phyloP scores from a whole-genome alignment of 2,113 vertebrate genomes.

The Percopsis transmontana region DNA sequence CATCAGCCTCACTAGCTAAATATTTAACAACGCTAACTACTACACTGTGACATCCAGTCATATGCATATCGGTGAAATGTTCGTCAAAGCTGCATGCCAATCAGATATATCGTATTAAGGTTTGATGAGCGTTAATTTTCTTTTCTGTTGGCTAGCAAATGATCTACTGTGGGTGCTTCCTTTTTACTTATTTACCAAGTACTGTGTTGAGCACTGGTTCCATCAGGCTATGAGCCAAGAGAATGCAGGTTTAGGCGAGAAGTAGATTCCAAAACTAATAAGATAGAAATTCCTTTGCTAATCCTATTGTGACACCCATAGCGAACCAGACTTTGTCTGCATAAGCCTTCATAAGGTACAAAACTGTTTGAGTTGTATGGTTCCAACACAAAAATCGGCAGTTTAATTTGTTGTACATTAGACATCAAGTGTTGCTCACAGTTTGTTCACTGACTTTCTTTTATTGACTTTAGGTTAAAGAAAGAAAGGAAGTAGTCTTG shows the following conservation, averaged over 20 bases:
- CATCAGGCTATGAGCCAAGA: conserved; percentile 32
- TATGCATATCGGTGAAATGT: too few species aligned
- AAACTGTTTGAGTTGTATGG: neutral
- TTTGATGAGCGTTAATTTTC: conserved; percentile 1
- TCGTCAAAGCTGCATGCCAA: neutral
- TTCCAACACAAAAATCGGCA: conserved; percentile 3
- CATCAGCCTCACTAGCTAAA: neutral
- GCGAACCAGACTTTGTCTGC: conserved; percentile 11
- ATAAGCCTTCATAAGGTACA: neutral
- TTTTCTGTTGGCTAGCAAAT: too few species aligned
- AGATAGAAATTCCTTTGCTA: conserved; percentile 69
- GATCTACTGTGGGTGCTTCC: conserved; percentile 6
- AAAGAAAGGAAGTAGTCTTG: too few species aligned
- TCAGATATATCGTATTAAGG: neutral
- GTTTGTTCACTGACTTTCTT: too few species aligned
- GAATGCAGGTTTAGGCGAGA: conserved; percentile 69
- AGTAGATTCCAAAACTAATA: conserved; percentile 66
- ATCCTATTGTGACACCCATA: conserved; percentile 57
- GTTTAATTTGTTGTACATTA: too few species aligned
- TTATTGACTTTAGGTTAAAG: too few species aligned
- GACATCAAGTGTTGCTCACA: too few species aligned
- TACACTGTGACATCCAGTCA: too few species aligned
- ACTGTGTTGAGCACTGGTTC: neutral
- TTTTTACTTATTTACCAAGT: too few species aligned
- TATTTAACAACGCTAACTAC: too few species aligned